Conservation (phyloP, 2,888 invertebrate species). For the Keiferia lycopersicella region DNA sequence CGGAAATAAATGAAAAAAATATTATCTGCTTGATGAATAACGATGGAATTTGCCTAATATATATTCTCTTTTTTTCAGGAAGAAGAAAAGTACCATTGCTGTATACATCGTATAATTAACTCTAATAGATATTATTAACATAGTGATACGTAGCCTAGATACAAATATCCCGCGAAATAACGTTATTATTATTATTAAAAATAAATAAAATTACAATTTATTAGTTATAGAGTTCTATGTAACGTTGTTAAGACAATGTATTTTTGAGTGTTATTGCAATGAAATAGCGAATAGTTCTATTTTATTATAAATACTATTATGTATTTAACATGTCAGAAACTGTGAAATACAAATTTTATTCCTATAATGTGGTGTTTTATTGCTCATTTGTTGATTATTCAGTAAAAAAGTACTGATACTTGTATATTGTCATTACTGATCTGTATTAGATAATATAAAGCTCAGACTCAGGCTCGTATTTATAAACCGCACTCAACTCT, state of each 20-base stretch:
- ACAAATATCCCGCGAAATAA: slow-evolving; percentile 42
- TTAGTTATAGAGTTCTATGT: slow-evolving; percentile 56
- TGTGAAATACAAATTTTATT: slow-evolving; percentile 80
- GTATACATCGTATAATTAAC: slow-evolving; percentile 43
- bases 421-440: too few relatives aligned
- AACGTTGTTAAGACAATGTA: slow-evolving; percentile 71
- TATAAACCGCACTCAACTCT: too few relatives aligned
- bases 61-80: slow-evolving; percentile 14
- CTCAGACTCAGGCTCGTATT: too few relatives aligned
- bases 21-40: too few relatives aligned
- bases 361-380: slow-evolving; percentile 66
- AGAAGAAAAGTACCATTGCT: slow-evolving; percentile 44
- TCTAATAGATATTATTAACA: slow-evolving; percentile 31
- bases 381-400: slow-evolving; percentile 37
- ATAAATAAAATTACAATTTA: slow-evolving; percentile 29
- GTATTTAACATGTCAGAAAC: slow-evolving; percentile 67
- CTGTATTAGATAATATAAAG: too few relatives aligned
- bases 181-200: slow-evolving; percentile 50
- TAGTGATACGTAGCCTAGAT: slow-evolving; percentile 46
- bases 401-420: too few relatives aligned
- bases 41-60: too few relatives aligned
- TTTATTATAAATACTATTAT: slow-evolving; percentile 74
- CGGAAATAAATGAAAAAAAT: too few relatives aligned
- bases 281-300: slow-evolving; percentile 73
- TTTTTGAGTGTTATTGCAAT: slow-evolving; percentile 76